Conservation (phyloP, 2,113 vertebrate species). For the Brachyhypopomus occidentalis region DNA sequence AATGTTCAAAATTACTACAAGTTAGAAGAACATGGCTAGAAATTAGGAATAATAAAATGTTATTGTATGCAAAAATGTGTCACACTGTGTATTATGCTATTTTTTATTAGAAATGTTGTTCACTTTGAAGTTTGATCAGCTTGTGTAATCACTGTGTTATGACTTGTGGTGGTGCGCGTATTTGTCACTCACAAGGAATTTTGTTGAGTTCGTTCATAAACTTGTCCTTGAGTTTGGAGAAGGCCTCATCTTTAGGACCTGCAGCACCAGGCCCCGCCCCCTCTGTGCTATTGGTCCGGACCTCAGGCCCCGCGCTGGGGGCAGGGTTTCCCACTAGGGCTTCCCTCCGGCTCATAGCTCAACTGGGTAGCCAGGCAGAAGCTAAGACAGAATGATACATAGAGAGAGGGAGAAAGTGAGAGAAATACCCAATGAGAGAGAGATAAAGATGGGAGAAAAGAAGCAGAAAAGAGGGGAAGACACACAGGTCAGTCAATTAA, state of each 20-base stretch:
- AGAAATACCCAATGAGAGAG: slow-evolving; percentile 23
- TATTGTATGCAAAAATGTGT: no score
- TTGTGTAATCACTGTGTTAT: no score
- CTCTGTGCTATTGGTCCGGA: slow-evolving; percentile 83
- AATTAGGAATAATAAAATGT: background rate
- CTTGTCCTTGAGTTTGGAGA: slow-evolving; percentile 96
- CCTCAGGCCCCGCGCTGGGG: slow-evolving; percentile 74
- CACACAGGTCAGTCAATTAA: no score
- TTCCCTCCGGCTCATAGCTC: slow-evolving; percentile 87
- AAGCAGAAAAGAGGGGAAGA: background rate
- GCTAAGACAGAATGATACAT: slow-evolving; percentile 54
- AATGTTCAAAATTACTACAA: slow-evolving; percentile 2
- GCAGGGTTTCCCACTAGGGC: slow-evolving; percentile 84
- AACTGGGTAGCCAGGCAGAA: slow-evolving; percentile 69
- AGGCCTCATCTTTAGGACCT: slow-evolving; percentile 85
- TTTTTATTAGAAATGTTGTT: no score
- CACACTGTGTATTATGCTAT: no score
- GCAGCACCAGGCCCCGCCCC: slow-evolving; percentile 74
- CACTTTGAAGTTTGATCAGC: no score
- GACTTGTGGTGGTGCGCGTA: background rate
- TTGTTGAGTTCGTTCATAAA: slow-evolving; percentile 99
- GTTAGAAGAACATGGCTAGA: background rate
- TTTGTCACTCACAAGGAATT: slow-evolving; percentile 91
- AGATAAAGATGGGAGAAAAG: slow-evolving; percentile 13
- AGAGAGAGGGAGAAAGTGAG: slow-evolving; percentile 21